Evolutionary conservation across 2,113 vertebrate species (phyloP), one percentile per base, ranked within the genome.

Genomic region (Alethe castanea): DNA sequence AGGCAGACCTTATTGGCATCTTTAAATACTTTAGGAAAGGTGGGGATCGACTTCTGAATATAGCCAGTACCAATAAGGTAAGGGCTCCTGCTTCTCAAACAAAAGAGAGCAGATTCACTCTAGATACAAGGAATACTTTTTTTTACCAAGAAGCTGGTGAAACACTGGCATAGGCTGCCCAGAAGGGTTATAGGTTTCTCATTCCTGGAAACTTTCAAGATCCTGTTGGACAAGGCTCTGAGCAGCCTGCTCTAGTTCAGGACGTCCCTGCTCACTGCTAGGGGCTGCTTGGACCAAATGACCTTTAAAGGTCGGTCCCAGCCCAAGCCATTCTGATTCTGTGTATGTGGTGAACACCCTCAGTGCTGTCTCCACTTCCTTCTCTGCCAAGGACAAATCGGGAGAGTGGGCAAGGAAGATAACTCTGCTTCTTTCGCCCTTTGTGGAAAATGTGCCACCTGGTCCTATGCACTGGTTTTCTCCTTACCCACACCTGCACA

Each of bases 1-100:
- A 0, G 12, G 2, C 8, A 64, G 12, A 77, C 3, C 2, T 64
- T 42, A 19, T 1, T 33, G 38, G 0, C 0, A 6, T 19, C 6
- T 88, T 73, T 28, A 23, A 52, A 4, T 61, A 38, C 13, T 74
- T 61, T 33, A 33, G 23, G 42, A 74, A 20, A 71, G 8, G 18
- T 9, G 6, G 3, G 5, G 9, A 57, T 8, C 38, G 9, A 23
- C 5, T 8, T 54, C 29, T 80, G 26, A 54, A 4, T 11, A 71
- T 6, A 8, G 1, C 26, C 52, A 42, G 8, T 33, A 11, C 7
- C 4, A 0, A 11, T 0, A 72, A 13, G 14, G 59, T 23, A 47
- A 77, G 6, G 19, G 2, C 4, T 42, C 8, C 36, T 29, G 5
- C 4, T n/a, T 72, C 64, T 59, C 28, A 90, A 50, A 26, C 29